Base-by-base conservation (phyloP, 2,888 invertebrate genomes). In the Eupithecia exiguata region DNA sequence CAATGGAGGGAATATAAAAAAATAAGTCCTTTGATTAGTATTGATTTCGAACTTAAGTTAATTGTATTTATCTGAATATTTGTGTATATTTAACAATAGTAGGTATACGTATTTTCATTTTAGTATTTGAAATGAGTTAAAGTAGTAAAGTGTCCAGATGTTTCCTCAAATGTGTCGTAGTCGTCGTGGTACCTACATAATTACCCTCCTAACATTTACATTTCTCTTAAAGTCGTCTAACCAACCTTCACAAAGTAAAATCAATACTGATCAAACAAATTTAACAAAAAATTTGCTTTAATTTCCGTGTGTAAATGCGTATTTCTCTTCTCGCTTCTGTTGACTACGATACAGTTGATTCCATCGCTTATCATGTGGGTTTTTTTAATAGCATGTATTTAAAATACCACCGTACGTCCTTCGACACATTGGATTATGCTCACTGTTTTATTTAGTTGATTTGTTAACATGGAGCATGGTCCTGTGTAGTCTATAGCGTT, bases 321-420 rank as follows among this genome's bases (percentile, higher is more conserved):
- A 80, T 75, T 79, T 83, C 70, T 75, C 80, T 83, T 80, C 70
- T 84, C 79, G 87, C 87, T 89, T 88, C 81, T 84, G 84, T 85
- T 81, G 79, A 79, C 84, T 84, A 80, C 78, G 80, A 84, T 81
- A 81, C 79, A 82, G 84, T 86, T 83, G 84, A 82, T 83, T 84
- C 83, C 89, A 90, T 90, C 86, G 92, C 92, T 92, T 92, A 90
- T 92, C 94, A 93, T 94, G 94, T 94, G 94, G 94, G 94, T 93
- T 93, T 94, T 93, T 93, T 93, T 93, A 93, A 94, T 94, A 89
- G 94, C 94, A 94, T 94, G 91, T 86, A 80, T 81, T 74, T 77
- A 83, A 84, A 83, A 71, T 81, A 81, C 83, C 81, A 84, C 82
- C 74, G 40, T 40, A 38, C 80, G 83, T 84, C 79, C 82, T 77